Evolutionary conservation across 2,113 vertebrate species (phyloP), one percentile per base, ranked within the genome.

Genomic region (Coryphaenoides rupestris): DNA sequence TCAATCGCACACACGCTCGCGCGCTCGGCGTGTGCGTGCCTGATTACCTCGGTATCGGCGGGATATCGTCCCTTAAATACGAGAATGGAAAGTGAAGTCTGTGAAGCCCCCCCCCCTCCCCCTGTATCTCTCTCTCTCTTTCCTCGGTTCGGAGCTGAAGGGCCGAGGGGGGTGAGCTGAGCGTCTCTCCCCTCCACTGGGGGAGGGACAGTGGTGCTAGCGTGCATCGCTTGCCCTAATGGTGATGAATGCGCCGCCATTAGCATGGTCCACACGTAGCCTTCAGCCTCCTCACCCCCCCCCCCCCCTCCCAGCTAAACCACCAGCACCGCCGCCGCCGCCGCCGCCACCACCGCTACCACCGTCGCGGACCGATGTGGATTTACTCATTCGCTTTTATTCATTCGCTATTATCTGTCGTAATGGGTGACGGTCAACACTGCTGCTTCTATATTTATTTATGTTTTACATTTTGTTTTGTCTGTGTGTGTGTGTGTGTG

Each of bases 171-270:
- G 33, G 9, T 12, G 33, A 40, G 33, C 9, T 40, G 33, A 40
- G 33, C 7, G 6, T 40, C 54, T 28, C 50, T 33, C 77, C 70
- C 63, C 61, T 50, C 40, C 40, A 12, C n/a, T n/a, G n/a, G 21
- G 70, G 73, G 69, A 76, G 61, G 67, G 73, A 76, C 60, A 73
- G 56, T 63, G 73, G 52, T 4, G n/a, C 60, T 33, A n/a, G 49
- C 33, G 52, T 83, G 74, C 68, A 79, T 79, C 78, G 77, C 61
- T n/a, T 33, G 14, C 54, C 55, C 60, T 83, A 81, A 81, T 79
- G 55, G 67, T 83, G 76, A 85, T 73, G 60, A 79, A 83, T 79
- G 68, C 28, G 33, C 62, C 69, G 59, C 74, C 70, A 79, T 83
- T 74, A 81, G 61, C 60, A 81, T 68, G 63, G 66, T 54, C 56